Base-by-base conservation (phyloP, 2,888 invertebrate species). In the Stenodema calcarata region DNA sequence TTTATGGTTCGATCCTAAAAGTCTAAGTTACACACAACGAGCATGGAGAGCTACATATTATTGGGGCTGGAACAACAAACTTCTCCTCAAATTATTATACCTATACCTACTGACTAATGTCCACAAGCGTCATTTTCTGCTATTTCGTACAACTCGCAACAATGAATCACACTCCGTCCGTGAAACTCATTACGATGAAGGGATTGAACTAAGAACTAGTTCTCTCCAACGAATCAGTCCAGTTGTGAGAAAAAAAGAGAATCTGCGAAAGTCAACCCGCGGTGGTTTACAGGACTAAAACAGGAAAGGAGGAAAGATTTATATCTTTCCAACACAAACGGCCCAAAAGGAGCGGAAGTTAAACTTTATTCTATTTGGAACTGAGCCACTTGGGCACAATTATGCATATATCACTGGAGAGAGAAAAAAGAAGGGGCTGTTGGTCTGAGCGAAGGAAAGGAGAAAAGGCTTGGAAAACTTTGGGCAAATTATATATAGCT, bases 291-390 rank as follows among this genome's bases (percentile, higher is more conserved):
- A 62, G 62, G 62, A 12, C 18, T 62, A 62, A 62, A 78, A 78
- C 78, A 30, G 69, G 35, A 69, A 79, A 27, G 69, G 62, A 42
- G 62, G 69, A 86, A 69, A 42, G 78, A 69, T 86, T 86, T 86
- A 86, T 86, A 69, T 86, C 62, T 86, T 62, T 62, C 86, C 47
- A 79, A 79, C 79, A 78, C 69, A 86, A 86, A 86, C 86, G 69
- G 79, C 30, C 47, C 62, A 69, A 44, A 79, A 86, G 79, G 78
- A 79, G 79, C 78, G 79, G 79, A 79, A 86, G 79, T 78, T 86
- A 54, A 86, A 86, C 86, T 86, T 86, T 86, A 86, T 86, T 86
- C 79, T 86, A 86, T 86, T 86, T 86, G 86, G 86, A 86, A 86
- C 86, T 35, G 86, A 86, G 86, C 86, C 86, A 86, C 86, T 86